A percentile compares a stretch with the other conserved stretches of the same genome.
phyloP scores from a whole-genome alignment of 2,113 vertebrate species.

The Cricetomys ansorgei region DNA sequence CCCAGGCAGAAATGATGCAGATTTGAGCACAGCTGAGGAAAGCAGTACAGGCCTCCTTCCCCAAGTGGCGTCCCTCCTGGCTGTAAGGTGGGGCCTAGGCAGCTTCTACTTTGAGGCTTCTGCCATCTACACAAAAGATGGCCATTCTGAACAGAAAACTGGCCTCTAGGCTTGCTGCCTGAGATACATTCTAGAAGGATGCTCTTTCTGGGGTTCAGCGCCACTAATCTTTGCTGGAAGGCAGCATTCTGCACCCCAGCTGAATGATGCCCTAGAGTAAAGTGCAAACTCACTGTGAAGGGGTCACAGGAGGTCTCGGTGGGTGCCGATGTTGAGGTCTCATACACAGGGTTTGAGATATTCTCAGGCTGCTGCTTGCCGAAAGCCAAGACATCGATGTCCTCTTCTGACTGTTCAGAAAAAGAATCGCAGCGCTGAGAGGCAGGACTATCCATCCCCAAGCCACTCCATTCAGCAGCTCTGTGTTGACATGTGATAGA shows the following conservation, averaged over 20 bases:
- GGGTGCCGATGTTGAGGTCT: conserved; percentile 59
- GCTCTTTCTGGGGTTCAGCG: not conserved
- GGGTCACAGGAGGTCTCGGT: conserved; percentile 77
- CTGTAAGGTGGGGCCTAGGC: not conserved
- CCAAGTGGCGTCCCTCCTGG: not conserved
- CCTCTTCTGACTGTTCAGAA: conserved; percentile 83
- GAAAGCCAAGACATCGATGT: conserved; percentile 66
- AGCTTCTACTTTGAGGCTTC: not conserved
- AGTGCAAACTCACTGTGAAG: conserved; percentile 81
- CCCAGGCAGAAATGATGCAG: not conserved
- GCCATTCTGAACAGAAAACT: not conserved
- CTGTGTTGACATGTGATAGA: not conserved
- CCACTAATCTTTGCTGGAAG: not conserved
- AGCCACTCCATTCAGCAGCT: not conserved
- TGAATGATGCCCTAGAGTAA: not conserved
- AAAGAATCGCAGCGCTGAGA: not conserved
- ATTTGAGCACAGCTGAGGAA: not conserved
- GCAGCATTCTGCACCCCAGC: rapidly evolving
- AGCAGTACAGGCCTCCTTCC: not conserved
- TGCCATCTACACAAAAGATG: not conserved
- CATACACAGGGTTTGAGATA: conserved; percentile 87
- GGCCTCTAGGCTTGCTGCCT: not conserved
- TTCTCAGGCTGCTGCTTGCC: conserved; percentile 82
- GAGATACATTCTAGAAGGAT: not conserved
- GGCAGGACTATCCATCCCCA: not conserved